Percentiles rank a stretch among this genome's conserved stretches.
Evolutionary conservation across 2,113 vertebrate species (phyloP).

Genomic region (Misgurnus anguillicaudatus): DNA sequence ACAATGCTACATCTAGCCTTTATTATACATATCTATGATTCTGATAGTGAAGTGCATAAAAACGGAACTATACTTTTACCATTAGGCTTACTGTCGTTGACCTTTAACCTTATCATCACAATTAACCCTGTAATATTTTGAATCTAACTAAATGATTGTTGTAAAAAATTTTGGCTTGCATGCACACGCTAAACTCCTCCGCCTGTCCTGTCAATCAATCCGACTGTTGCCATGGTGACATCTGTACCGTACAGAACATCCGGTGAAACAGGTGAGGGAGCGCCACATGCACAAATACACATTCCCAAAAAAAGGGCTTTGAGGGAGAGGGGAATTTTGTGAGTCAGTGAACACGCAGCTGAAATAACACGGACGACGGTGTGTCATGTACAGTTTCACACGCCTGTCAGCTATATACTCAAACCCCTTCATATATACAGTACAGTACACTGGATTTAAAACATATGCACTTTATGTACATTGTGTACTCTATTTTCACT

Average conservation of each 20-base stretch:
- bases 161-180: not conserved
- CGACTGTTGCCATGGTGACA: not conserved
- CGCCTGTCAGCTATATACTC: constrained; percentile 8
- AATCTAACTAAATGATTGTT: not conserved
- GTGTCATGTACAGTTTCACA: constrained; percentile 17
- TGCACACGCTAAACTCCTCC: not conserved
- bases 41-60: too few relatives aligned
- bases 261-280: constrained; percentile 37
- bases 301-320: not conserved
- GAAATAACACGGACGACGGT: constrained; percentile 44
- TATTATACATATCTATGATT: too few relatives aligned
- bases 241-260: not conserved
- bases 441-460: constrained; percentile 5
- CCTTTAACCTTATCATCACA: not conserved
- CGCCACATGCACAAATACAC: not conserved
- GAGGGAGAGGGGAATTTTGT: constrained; percentile 10
- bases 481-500: not conserved
- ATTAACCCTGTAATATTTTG: not conserved
- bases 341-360: constrained; percentile 48
- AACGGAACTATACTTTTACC: too few relatives aligned
- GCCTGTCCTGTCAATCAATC: constrained; percentile 14
- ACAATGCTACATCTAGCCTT: too few relatives aligned
- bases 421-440: not conserved
- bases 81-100: too few relatives aligned
- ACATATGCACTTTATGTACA: constrained; percentile 12